A percentile compares a stretch with the other conserved stretches of the same genome.
Conservation (phyloP, 92 coral and sea anemone species). For the Phenganax marumi region DNA sequence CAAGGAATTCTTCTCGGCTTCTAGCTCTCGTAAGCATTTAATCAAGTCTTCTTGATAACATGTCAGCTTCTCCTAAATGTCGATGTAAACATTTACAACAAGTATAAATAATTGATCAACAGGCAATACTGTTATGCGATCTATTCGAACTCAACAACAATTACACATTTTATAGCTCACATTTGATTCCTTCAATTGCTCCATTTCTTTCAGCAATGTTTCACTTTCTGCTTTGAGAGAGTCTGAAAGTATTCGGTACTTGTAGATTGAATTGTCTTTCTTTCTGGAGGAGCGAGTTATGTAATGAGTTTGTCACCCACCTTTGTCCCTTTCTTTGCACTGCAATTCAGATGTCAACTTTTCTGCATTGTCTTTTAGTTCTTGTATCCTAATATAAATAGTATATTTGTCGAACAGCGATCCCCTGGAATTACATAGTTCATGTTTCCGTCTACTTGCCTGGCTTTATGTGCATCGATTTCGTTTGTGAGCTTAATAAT, state of each 20-base stretch:
- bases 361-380: conserved; percentile 35
- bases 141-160: too few relatives aligned
- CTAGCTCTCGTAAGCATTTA: conserved; percentile 18
- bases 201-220: conserved; percentile 11
- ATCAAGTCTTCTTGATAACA: conserved; percentile 46
- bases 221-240: conserved; percentile 9
- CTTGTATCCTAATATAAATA: conserved; percentile 37
- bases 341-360: conserved; percentile 38
- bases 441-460: conserved; percentile 43
- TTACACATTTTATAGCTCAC: conserved; percentile 13
- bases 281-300: not conserved
- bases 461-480: conserved; percentile 52
- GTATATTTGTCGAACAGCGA: not conserved
- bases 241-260: not conserved
- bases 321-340: conserved; percentile 38
- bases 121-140: not conserved
- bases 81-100: not conserved
- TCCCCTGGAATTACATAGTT: too few relatives aligned
- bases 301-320: conserved; percentile 27
- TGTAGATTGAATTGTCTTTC: not conserved
- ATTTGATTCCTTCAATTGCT: conserved; percentile 20
- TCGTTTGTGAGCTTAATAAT: conserved; percentile 63
- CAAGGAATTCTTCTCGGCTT: conserved; percentile 40
- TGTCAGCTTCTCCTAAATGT: conserved; percentile 39
- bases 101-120: not conserved